phyloP scores from a whole-genome alignment of 92 coral and sea anemone genomes.

The Meandrina meandrites region DNA sequence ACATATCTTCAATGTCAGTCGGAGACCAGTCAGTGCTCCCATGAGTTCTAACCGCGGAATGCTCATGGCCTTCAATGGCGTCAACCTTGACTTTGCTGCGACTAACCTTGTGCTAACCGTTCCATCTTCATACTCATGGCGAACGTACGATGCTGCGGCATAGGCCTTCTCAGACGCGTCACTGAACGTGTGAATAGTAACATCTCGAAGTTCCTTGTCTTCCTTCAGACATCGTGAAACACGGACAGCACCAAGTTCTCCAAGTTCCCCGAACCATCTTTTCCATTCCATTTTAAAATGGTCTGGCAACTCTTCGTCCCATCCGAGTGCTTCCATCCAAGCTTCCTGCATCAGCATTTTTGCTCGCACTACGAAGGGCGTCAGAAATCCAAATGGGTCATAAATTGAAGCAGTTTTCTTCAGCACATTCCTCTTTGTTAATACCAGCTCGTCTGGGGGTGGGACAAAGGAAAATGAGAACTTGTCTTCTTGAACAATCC shows the following conservation, averaged over 20 bases:
- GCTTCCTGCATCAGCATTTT: conserved; percentile 20
- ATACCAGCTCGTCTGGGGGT: no score
- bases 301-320: no score
- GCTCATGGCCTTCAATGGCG: no score
- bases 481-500: no score
- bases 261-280: conserved; percentile 27
- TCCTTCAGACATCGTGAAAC: conserved; percentile 38
- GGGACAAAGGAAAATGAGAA: no score
- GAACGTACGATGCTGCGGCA: no score
- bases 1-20: conserved; percentile 55
- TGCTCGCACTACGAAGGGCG: conserved; percentile 25
- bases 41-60: no score
- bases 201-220: not conserved
- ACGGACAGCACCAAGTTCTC: conserved; percentile 21
- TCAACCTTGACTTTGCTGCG: not conserved
- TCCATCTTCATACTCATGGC: not conserved
- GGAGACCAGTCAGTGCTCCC: no score
- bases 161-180: not conserved
- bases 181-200: not conserved
- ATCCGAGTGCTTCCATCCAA: no score
- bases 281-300: conserved; percentile 28
- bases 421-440: no score
- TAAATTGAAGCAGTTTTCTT: no score
- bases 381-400: conserved; percentile 28
- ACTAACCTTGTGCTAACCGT: conserved; percentile 14